Percentiles rank a stretch among this genome's conserved stretches.
phyloP scores from a whole-genome alignment of 1,140 invertebrate species.

The Drosophila ohnishii region DNA sequence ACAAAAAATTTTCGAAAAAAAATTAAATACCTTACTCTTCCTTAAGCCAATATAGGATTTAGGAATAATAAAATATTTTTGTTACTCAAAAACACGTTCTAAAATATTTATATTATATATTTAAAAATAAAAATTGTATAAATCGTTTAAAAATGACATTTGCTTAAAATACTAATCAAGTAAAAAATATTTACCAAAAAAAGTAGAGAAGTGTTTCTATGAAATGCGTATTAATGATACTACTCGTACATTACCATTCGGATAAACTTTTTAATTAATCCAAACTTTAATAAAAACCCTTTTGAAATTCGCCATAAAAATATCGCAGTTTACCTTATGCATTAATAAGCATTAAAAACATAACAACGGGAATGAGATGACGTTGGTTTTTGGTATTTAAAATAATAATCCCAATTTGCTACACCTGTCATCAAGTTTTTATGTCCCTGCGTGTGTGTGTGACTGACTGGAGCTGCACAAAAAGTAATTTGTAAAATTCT shows the following conservation, averaged over 20 bases:
- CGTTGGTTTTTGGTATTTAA: slow-evolving; percentile 55
- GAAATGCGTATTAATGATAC: not conserved
- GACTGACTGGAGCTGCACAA: slow-evolving; percentile 51
- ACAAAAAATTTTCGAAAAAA: no score
- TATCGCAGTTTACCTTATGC: not conserved
- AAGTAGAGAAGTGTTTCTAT: not conserved
- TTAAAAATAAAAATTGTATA: no score
- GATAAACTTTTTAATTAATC: not conserved
- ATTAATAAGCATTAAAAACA: slow-evolving; percentile 27
- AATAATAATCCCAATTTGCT: slow-evolving; percentile 77
- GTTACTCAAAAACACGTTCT: no score
- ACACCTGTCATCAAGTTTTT: slow-evolving; percentile 72
- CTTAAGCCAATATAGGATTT: no score
- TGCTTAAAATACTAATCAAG: no score
- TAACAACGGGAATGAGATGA: not conserved
- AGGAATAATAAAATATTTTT: no score
- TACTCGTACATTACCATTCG: no score
- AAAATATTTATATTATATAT: no score
- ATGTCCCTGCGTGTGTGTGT: slow-evolving; percentile 30
- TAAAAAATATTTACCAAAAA: no score
- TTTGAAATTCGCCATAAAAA: slow-evolving; percentile 1
- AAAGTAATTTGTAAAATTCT: slow-evolving; percentile 72
- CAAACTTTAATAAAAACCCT: slow-evolving; percentile 9
- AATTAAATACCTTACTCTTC: no score
- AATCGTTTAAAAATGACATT: no score